phyloP scores from a whole-genome alignment of 2,113 vertebrate genomes.

The Ammospiza nelsoni region DNA sequence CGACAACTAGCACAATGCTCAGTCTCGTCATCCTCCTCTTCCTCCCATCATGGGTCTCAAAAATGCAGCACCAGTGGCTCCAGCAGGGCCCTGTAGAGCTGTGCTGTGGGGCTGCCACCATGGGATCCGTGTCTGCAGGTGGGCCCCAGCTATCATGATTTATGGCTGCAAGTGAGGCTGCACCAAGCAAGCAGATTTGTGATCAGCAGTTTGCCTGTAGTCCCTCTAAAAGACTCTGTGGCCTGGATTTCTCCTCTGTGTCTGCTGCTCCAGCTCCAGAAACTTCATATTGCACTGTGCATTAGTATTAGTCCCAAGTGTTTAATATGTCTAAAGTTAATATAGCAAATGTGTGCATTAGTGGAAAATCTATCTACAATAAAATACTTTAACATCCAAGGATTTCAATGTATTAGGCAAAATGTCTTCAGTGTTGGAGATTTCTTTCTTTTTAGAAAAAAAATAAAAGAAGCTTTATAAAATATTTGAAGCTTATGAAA shows the following conservation, averaged over 20 bases:
- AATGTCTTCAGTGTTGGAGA: not conserved
- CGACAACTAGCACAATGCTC: not conserved
- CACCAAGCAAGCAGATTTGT: not conserved
- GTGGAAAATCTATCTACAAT: not conserved
- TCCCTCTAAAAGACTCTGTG: not conserved
- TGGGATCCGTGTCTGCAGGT: rapidly evolving
- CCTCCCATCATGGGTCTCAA: rapidly evolving
- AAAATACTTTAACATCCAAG: not conserved
- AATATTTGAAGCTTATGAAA: not conserved
- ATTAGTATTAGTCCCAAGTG: not conserved
- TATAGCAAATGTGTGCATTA: not conserved
- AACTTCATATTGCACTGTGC: not conserved
- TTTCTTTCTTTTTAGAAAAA: not conserved
- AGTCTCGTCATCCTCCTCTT: not conserved
- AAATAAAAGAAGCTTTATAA: not conserved
- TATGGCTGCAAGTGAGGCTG: not conserved
- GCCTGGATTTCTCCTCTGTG: not conserved
- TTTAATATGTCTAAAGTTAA: not conserved
- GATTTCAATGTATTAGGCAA: not conserved
- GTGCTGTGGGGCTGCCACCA: not conserved
- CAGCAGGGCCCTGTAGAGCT: not conserved
- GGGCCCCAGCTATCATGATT: not conserved
- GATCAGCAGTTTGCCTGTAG: not conserved
- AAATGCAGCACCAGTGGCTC: not conserved
- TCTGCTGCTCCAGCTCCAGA: not conserved